A percentile compares a stretch with the other conserved stretches of the same genome.
Conservation (phyloP, 2,113 vertebrate genomes). For the Cervus canadensis region DNA sequence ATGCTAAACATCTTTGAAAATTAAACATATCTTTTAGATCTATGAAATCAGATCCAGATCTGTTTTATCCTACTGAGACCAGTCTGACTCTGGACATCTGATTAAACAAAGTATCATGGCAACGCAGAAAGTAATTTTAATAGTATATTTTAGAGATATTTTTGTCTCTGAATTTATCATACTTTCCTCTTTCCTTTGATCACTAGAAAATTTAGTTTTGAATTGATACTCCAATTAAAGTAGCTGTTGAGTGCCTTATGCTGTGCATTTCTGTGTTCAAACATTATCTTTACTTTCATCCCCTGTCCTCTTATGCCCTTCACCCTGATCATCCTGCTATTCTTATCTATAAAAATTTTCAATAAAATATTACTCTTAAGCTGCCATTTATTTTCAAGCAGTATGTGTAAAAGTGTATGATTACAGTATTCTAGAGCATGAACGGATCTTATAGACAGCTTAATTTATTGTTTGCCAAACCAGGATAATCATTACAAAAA, state of each 20-base stretch:
- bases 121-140: neutral
- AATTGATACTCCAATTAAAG: neutral
- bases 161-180: neutral
- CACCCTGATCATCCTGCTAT: neutral
- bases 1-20: neutral
- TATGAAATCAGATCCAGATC: neutral
- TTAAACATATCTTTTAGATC: neutral
- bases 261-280: neutral
- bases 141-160: neutral
- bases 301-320: neutral
- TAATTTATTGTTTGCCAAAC: neutral
- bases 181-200: neutral
- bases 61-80: neutral
- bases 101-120: neutral
- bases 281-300: neutral
- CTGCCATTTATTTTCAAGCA: neutral
- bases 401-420: neutral
- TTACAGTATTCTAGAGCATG: neutral
- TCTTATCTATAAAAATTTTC: neutral
- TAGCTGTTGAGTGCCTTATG: neutral
- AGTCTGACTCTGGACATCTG: neutral
- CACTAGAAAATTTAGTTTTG: neutral
- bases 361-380: neutral
- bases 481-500: neutral
- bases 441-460: neutral